phyloP scores from a whole-genome alignment of 1,140 invertebrate species.

The Cardiocondyla obscurior region DNA sequence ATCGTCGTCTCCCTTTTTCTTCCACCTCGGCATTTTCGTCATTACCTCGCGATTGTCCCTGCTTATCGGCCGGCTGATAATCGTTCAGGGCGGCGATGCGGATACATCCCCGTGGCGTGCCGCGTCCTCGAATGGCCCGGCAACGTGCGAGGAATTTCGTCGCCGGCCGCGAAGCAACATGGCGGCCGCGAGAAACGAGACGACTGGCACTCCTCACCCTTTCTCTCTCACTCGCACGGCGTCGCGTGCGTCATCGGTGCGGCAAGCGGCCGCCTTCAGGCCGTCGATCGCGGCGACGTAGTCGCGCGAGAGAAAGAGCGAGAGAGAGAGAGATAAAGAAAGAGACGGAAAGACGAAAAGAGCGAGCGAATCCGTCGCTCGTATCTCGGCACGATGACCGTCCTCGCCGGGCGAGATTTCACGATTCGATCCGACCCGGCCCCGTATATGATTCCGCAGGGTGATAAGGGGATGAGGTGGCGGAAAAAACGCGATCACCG shows the following conservation, averaged over 20 bases:
- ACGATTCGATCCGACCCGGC: background rate
- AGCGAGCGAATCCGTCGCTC: background rate
- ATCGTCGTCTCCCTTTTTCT: background rate
- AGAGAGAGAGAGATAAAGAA: background rate
- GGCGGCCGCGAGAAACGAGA: slow-evolving; percentile 66
- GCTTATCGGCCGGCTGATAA: slow-evolving; percentile 9
- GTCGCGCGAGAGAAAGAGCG: no score
- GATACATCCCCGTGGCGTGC: background rate
- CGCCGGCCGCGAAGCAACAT: slow-evolving; percentile 76
- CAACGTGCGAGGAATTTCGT: slow-evolving; percentile 63
- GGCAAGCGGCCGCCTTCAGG: slow-evolving; percentile 62
- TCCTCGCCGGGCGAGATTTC: background rate
- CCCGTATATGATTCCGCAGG: background rate
- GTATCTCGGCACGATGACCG: background rate
- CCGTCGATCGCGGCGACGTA: background rate
- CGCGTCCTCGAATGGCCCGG: background rate
- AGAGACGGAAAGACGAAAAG: background rate
- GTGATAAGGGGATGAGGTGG: no score
- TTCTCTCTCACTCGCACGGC: slow-evolving; percentile 47
- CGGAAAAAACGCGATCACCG: background rate
- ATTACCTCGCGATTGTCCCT: background rate
- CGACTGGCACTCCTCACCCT: slow-evolving; percentile 57
- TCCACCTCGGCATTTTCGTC: background rate
- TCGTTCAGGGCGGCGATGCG: background rate
- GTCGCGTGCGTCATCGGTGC: slow-evolving; percentile 71